Conservation (phyloP, 2,888 invertebrate species). For the Orchesella flavescens region DNA sequence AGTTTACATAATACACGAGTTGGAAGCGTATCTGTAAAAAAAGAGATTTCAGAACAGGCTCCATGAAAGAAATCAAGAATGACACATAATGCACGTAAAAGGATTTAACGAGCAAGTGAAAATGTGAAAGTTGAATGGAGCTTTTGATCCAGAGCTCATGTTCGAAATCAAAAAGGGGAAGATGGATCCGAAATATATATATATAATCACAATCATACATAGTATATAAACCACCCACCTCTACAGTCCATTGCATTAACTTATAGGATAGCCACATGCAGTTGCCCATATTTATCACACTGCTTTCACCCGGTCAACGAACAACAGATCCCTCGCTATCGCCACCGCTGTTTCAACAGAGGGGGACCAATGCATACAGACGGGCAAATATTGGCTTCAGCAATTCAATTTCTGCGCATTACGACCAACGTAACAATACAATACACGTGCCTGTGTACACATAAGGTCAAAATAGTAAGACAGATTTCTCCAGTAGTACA, state of each 20-base stretch:
- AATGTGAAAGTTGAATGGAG: slow-evolving; percentile 23
- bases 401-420: no score
- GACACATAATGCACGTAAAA: slow-evolving; percentile 28
- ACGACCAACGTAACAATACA: no score
- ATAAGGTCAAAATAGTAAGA: no score
- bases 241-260: no score
- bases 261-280: background rate
- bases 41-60: slow-evolving; percentile 5
- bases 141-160: background rate
- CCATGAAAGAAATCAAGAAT: slow-evolving; percentile 22
- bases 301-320: background rate
- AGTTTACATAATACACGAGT: slow-evolving; percentile 25
- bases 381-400: no score
- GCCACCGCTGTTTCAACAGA: no score
- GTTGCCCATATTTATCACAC: background rate
- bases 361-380: no score
- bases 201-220: background rate
- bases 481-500: no score
- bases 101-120: slow-evolving; percentile 28
- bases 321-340: background rate
- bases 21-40: background rate
- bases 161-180: background rate
- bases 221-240: no score
- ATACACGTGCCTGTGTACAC: no score
- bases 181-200: background rate